A percentile compares a stretch with the other conserved stretches of the same genome.
Evolutionary conservation across 2,888 invertebrate species (phyloP).

Genomic region (Macrophya annulata): DNA sequence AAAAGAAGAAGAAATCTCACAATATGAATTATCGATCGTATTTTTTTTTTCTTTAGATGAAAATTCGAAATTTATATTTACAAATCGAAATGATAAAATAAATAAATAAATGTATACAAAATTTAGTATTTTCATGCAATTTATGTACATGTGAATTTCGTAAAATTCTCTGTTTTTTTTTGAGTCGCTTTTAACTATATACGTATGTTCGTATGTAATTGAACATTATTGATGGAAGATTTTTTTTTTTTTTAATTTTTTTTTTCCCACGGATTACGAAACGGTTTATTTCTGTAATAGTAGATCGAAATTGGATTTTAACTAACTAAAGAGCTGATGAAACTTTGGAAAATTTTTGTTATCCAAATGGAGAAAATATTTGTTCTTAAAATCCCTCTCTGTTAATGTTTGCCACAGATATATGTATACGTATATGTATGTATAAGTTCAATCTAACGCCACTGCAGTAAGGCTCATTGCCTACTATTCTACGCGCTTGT

Average conservation of each 20-base stretch:
- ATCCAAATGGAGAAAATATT: background rate
- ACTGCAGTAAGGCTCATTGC: background rate
- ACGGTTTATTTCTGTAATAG: background rate
- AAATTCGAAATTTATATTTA: background rate
- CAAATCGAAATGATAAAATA: background rate
- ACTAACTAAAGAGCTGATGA: background rate
- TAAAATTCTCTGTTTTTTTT: background rate
- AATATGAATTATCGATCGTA: background rate
- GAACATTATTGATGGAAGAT: background rate
- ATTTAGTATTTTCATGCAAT: background rate
- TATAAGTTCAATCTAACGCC: background rate
- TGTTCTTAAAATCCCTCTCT: background rate
- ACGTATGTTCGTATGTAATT: background rate
- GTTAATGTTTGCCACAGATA: background rate
- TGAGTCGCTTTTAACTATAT: background rate
- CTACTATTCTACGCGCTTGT: background rate
- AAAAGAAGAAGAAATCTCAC: background rate
- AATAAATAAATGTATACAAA: background rate
- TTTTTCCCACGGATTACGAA: background rate
- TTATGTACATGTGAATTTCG: background rate
- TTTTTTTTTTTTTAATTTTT: too few relatives aligned
- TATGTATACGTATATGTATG: too few relatives aligned
- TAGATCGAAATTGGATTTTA: background rate
- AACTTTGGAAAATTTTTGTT: background rate
- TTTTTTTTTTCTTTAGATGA: too few relatives aligned